These are phyloP conservation scores for Sturnus vulgaris DNA, from an alignment of 2,113 vertebrate species.

Conservation along the genomic window DNA sequence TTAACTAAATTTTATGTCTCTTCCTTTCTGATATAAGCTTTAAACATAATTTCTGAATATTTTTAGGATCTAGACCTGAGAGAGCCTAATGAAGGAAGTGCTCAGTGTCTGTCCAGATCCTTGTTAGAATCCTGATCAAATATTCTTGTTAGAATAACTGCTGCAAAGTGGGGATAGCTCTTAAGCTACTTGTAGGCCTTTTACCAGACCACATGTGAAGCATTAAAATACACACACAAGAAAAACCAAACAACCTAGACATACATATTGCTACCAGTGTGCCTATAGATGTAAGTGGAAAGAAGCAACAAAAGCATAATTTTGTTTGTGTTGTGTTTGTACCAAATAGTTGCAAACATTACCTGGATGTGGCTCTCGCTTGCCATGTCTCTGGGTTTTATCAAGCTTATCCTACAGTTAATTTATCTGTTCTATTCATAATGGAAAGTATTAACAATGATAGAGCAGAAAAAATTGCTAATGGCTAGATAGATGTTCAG, in stretches of 20 bases:
- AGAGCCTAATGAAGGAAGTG: neutral
- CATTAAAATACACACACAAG: neutral
- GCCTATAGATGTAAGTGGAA: neutral
- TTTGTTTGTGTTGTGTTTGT: neutral
- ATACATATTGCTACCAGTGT: neutral
- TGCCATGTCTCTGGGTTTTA: neutral
- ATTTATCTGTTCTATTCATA: neutral
- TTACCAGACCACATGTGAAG: neutral
- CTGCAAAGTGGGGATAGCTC: neutral
- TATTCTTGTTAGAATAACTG: neutral
- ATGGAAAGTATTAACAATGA: neutral
- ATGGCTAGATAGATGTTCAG: neutral
- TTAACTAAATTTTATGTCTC: neutral
- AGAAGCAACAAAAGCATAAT: neutral
- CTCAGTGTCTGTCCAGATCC: neutral
- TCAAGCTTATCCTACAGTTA: neutral
- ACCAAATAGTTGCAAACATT: neutral
- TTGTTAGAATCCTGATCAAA: neutral
- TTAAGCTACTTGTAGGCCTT: neutral
- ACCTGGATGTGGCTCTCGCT: rapidly evolving
- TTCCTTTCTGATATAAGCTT: neutral
- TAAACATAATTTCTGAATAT: neutral
- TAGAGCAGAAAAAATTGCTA: neutral
- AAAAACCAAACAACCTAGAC: rapidly evolving
- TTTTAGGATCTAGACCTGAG: neutral